These are phyloP conservation scores for Rhamnusium bicolor DNA, from an alignment of 2,888 invertebrate genomes.

Conservation along the genomic window DNA sequence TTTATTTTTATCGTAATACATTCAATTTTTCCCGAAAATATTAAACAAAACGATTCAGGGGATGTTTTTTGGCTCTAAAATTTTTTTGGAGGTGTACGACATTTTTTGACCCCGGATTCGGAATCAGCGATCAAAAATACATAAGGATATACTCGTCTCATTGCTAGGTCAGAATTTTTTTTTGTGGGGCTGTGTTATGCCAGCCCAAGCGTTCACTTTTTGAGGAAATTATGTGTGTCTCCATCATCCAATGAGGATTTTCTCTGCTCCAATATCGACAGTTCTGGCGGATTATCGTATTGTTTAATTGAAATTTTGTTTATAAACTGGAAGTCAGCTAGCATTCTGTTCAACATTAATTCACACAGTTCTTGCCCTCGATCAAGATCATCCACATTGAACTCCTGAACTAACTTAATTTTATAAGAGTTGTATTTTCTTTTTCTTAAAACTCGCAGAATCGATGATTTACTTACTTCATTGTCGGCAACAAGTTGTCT, in stretches of 20 bases:
- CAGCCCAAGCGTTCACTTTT: too few relatives aligned
- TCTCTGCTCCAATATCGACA: too few relatives aligned
- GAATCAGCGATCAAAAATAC: too few relatives aligned
- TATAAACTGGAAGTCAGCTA: neutral
- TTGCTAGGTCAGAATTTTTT: too few relatives aligned
- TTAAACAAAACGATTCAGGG: too few relatives aligned
- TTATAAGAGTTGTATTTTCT: neutral
- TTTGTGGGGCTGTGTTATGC: too few relatives aligned
- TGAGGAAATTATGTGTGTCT: neutral
- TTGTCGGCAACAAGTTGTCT: neutral
- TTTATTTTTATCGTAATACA: too few relatives aligned
- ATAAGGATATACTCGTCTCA: too few relatives aligned
- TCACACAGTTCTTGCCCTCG: neutral
- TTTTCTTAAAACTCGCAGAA: neutral
- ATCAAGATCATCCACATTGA: constrained; percentile 9
- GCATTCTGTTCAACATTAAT: neutral
- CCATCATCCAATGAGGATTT: neutral
- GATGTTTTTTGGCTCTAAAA: too few relatives aligned
- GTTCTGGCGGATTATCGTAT: neutral
- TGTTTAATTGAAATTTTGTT: neutral
- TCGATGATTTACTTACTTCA: neutral
- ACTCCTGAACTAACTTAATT: neutral
- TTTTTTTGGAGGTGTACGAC: too few relatives aligned
- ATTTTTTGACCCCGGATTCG: too few relatives aligned
- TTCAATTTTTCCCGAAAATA: too few relatives aligned